These are phyloP conservation scores for Phoebastria nigripes DNA, from an alignment of 2,797 vertebrate genomes.

Conservation along the genomic window DNA sequence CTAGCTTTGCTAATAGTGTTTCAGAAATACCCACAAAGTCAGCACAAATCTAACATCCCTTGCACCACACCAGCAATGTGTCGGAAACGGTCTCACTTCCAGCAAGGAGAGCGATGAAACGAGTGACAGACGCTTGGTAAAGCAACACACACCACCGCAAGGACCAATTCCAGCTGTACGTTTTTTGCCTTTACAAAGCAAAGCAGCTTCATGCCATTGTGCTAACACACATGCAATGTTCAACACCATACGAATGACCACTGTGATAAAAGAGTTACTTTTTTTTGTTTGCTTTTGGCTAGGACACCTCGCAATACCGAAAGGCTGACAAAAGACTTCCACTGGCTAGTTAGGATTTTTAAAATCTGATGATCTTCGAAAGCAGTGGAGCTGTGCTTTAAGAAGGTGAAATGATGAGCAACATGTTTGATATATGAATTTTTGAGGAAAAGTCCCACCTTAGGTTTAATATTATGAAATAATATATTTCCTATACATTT, in stretches of 20 bases:
- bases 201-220: conserved; percentile 32
- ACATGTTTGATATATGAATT: neutral
- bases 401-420: conserved; percentile 1
- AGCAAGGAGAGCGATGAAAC: neutral
- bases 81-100: neutral
- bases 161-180: neutral
- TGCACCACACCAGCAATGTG: neutral
- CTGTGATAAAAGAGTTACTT: neutral
- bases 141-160: neutral
- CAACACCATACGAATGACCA: neutral
- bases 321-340: neutral
- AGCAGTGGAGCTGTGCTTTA: conserved; percentile 13
- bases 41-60: neutral
- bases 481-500: conserved; percentile 44
- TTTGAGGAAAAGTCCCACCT: neutral
- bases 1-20: neutral
- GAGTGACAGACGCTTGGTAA: neutral
- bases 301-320: neutral
- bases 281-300: neutral
- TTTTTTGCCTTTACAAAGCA: neutral
- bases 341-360: neutral
- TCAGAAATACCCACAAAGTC: neutral
- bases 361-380: neutral
- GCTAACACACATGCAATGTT: conserved; percentile 8
- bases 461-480: conserved; percentile 52